Percentiles rank a stretch among this genome's conserved stretches.
Conservation (phyloP, 2,113 vertebrate species). For the Hemiprocne comata region DNA sequence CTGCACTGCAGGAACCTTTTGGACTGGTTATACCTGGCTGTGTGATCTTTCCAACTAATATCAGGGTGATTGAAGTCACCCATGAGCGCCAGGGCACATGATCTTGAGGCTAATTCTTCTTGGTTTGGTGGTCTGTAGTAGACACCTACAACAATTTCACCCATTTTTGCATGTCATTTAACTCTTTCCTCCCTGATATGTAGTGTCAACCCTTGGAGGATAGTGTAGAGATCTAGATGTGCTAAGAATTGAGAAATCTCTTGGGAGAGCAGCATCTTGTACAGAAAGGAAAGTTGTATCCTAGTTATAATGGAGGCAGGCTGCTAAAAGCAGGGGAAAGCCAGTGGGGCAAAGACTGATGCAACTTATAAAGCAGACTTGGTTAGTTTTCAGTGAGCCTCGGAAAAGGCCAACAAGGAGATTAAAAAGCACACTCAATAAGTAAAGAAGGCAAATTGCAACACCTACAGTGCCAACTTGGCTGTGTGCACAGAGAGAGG, state of each 20-base stretch:
- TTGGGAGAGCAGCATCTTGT: background rate
- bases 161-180: too few relatives aligned
- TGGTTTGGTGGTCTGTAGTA: too few relatives aligned
- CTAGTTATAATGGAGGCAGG: background rate
- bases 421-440: background rate
- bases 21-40: too few relatives aligned
- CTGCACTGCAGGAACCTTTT: too few relatives aligned
- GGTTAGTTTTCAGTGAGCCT: background rate
- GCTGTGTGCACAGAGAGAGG: background rate
- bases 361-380: background rate
- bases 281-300: background rate
- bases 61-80: too few relatives aligned
- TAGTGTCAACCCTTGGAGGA: background rate
- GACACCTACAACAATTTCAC: too few relatives aligned
- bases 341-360: background rate
- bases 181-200: too few relatives aligned
- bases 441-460: background rate
- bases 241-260: background rate
- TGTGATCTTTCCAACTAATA: too few relatives aligned
- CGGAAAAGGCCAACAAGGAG: background rate
- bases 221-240: background rate
- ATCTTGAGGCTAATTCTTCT: too few relatives aligned
- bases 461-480: background rate
- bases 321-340: background rate
- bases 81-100: too few relatives aligned